Evolutionary conservation across 2,888 invertebrate genomes (phyloP).

Genomic region (Drosophila stalkeri): DNA sequence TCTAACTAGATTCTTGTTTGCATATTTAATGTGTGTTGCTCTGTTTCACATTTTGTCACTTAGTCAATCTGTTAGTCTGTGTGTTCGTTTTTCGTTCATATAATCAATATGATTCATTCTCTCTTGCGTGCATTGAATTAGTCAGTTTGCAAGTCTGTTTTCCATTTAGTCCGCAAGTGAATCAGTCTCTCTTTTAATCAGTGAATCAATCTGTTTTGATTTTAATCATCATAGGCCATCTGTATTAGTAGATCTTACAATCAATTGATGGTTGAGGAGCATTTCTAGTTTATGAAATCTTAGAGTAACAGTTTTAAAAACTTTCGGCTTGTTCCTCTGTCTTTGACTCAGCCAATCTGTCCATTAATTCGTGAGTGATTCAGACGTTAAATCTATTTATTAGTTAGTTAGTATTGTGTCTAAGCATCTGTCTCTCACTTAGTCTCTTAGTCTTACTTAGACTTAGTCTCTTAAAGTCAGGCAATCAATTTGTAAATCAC

Average conservation of each 20-base stretch:
- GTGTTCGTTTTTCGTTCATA: neutral
- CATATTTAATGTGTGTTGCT: neutral
- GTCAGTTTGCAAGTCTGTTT: too few relatives aligned
- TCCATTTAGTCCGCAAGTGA: neutral
- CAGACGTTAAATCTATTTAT: neutral
- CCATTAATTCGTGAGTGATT: neutral
- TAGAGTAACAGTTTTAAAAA: too few relatives aligned
- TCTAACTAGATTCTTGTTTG: neutral
- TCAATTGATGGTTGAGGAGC: too few relatives aligned
- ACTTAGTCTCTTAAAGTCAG: too few relatives aligned
- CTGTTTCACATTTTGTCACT: neutral
- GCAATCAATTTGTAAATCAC: neutral
- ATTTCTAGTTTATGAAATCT: too few relatives aligned
- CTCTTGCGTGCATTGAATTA: neutral
- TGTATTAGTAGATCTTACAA: too few relatives aligned
- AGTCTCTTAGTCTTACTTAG: too few relatives aligned
- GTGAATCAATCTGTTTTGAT: neutral
- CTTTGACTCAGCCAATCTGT: neutral
- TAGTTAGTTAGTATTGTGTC: neutral
- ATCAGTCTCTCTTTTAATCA: neutral
- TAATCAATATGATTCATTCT: neutral
- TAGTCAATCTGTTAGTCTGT: neutral
- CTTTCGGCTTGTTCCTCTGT: too few relatives aligned
- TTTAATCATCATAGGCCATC: too few relatives aligned
- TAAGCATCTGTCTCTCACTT: too few relatives aligned